Evolutionary conservation across 2,113 vertebrate genomes (phyloP).

Genomic region (Petroica traversi): DNA sequence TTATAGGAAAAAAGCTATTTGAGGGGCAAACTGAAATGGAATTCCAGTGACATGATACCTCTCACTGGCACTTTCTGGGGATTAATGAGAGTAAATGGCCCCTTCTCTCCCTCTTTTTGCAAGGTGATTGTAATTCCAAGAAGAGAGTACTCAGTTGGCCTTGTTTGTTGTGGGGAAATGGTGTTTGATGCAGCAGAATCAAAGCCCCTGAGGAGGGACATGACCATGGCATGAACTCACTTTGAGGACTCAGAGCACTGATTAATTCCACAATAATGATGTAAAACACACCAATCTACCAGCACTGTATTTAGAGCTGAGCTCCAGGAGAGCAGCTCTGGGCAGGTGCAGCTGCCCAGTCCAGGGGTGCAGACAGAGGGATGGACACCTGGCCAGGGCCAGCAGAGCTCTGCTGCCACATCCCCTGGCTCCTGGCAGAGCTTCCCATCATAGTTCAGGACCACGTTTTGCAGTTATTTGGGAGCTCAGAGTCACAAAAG

Average conservation of each 20-base stretch:
- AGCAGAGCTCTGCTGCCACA: neutral
- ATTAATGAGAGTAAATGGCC: neutral
- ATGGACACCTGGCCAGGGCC: fast-evolving
- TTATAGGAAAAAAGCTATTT: conserved; percentile 20
- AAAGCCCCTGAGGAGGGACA: neutral
- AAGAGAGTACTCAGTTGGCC: neutral
- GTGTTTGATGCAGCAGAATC: neutral
- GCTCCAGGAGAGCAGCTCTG: neutral
- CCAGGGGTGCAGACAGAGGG: neutral
- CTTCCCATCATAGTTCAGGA: neutral
- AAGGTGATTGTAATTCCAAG: neutral
- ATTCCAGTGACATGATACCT: neutral
- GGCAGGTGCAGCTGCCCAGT: neutral
- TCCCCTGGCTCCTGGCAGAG: neutral
- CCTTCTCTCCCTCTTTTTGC: neutral
- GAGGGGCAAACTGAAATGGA: neutral
- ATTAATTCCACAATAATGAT: neutral
- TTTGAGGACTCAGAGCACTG: neutral
- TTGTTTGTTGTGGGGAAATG: neutral
- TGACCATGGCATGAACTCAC: neutral
- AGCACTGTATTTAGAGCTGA: neutral
- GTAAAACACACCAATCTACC: neutral
- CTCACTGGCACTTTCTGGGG: neutral
- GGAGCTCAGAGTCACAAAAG: neutral
- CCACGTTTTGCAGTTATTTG: neutral